phyloP scores from a whole-genome alignment of 1,140 invertebrate species.

The Drosophila cardini region DNA sequence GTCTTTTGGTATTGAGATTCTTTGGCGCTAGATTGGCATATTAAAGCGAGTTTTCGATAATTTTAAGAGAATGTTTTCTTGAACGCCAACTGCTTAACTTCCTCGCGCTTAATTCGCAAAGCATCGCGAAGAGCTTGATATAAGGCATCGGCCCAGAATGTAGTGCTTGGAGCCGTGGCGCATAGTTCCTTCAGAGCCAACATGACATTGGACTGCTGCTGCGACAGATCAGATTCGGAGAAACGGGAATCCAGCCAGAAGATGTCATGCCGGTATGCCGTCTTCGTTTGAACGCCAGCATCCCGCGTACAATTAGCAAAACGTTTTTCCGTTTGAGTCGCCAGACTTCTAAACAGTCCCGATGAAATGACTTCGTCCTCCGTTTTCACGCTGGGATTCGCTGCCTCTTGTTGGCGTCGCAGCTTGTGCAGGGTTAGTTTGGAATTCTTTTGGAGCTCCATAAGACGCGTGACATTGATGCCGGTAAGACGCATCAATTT shows the following conservation, averaged over 20 bases:
- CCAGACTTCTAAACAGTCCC: slow-evolving; percentile 34
- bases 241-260: slow-evolving; percentile 50
- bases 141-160: slow-evolving; percentile 25
- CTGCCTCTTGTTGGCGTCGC: slow-evolving; percentile 5
- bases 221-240: slow-evolving; percentile 22
- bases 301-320: slow-evolving; percentile 4
- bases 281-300: slow-evolving; percentile 31
- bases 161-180: slow-evolving; percentile 27
- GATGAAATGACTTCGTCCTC: slow-evolving; percentile 27
- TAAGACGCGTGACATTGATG: slow-evolving; percentile 39
- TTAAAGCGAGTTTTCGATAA: too few species aligned
- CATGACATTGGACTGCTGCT: slow-evolving; percentile 54
- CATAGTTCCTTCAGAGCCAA: slow-evolving; percentile 46
- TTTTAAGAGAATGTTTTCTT: background rate
- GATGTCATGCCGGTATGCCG: background rate
- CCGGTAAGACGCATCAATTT: slow-evolving; percentile 51
- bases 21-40: too few species aligned
- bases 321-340: slow-evolving; percentile 39
- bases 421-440: slow-evolving; percentile 48
- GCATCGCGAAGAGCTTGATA: slow-evolving; percentile 32
- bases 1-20: too few species aligned
- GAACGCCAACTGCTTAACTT: background rate
- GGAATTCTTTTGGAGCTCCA: slow-evolving; percentile 35
- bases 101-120: slow-evolving; percentile 28
- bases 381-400: background rate